Evolutionary conservation across 1,140 invertebrate species (phyloP).

Genomic region (Homalodisca vitripennis): DNA sequence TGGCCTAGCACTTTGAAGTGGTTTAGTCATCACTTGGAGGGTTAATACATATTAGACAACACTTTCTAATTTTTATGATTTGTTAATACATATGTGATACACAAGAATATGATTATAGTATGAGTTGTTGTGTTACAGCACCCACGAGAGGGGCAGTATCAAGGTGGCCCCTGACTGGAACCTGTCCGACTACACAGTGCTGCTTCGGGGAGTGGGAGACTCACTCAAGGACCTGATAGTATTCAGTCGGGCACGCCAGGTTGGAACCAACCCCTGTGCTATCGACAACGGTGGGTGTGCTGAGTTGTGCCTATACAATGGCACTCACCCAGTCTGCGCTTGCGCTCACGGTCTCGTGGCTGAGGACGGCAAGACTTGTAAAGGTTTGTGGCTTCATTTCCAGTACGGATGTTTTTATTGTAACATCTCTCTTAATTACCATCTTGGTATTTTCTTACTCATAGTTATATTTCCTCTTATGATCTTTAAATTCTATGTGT

Average conservation of each 20-base stretch:
- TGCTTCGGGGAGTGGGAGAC: conserved; percentile 61
- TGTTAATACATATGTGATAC: no score
- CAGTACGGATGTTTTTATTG: background rate
- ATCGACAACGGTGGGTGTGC: conserved; percentile 73
- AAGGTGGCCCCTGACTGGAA: conserved; percentile 60
- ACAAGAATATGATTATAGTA: no score
- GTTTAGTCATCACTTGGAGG: no score
- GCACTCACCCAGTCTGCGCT: conserved; percentile 62
- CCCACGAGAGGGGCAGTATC: conserved; percentile 63
- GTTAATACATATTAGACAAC: no score
- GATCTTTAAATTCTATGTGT: no score
- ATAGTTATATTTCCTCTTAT: no score
- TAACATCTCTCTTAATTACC: no score
- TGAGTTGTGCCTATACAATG: conserved; percentile 77
- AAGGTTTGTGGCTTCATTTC: conserved; percentile 50
- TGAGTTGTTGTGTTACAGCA: no score
- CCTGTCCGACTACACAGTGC: conserved; percentile 53
- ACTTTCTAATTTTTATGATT: no score
- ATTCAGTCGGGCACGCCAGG: conserved; percentile 55
- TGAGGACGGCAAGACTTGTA: conserved; percentile 60
- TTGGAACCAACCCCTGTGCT: conserved; percentile 64
- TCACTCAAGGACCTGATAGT: conserved; percentile 68
- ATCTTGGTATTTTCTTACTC: no score
- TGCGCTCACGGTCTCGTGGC: conserved; percentile 72
- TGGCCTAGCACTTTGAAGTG: no score